These are phyloP conservation scores for Girardinichthys multiradiatus DNA, from an alignment of 2,113 vertebrate genomes.

Conservation along the genomic window DNA sequence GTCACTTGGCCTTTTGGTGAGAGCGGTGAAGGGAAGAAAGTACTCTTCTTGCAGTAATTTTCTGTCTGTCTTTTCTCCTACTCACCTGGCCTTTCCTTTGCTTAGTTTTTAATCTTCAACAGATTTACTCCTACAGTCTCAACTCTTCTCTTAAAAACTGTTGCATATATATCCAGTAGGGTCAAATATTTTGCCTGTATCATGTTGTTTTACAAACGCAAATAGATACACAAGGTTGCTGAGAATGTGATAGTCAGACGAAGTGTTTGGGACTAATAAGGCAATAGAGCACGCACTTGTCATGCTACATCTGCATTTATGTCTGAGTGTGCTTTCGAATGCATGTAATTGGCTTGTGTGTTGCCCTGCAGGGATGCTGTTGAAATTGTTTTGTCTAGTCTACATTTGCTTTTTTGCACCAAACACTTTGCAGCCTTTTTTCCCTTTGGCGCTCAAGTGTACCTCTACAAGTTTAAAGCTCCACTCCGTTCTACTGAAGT, in stretches of 20 bases:
- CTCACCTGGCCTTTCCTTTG: conserved; percentile 38
- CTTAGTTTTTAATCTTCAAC: conserved; percentile 51
- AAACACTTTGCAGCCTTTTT: too few species aligned
- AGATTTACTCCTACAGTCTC: conserved; percentile 39
- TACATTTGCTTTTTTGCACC: too few species aligned
- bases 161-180: conserved; percentile 29
- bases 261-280: conserved; percentile 76
- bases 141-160: conserved; percentile 38
- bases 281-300: conserved; percentile 51
- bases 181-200: neutral
- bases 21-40: conserved; percentile 69
- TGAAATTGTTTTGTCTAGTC: neutral
- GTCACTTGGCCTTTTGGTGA: conserved; percentile 81
- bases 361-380: neutral
- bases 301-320: conserved; percentile 16
- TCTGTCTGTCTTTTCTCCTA: conserved; percentile 37
- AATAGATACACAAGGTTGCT: neutral
- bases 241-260: conserved; percentile 76
- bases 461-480: too few species aligned
- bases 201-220: conserved; percentile 6
- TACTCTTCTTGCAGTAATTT: conserved; percentile 66
- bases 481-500: too few species aligned
- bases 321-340: neutral
- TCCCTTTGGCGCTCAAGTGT: too few species aligned
- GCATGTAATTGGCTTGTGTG: neutral